These are phyloP conservation scores for Calameuta filiformis DNA, from an alignment of 2,888 invertebrate species.

Conservation along the genomic window DNA sequence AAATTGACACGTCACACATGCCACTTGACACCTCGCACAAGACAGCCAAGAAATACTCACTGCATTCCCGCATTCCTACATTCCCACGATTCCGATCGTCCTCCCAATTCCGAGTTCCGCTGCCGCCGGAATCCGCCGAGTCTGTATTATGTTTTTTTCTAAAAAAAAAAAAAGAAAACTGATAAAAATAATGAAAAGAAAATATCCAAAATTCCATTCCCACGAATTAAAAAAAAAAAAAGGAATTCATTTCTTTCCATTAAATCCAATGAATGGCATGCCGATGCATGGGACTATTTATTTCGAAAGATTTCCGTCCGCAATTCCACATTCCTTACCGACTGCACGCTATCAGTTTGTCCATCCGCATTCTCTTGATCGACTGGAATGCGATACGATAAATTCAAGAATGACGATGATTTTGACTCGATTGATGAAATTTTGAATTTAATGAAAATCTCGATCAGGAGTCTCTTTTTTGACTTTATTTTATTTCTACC, in stretches of 20 bases:
- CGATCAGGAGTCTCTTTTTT: conserved; percentile 6
- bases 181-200: background rate
- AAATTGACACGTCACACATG: background rate
- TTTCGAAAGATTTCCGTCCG: conserved; percentile 15
- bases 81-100: conserved; percentile 17
- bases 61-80: conserved; percentile 8
- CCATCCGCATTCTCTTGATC: conserved; percentile 8
- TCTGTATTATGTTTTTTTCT: conserved; percentile 34
- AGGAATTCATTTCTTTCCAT: conserved; percentile 1
- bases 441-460: background rate
- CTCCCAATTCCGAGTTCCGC: conserved; percentile 1
- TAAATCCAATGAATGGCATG: conserved; percentile 60
- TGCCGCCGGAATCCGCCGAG: conserved; percentile 45
- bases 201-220: conserved; percentile 1
- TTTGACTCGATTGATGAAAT: conserved; percentile 21
- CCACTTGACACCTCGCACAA: conserved; percentile 39
- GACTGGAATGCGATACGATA: background rate
- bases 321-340: background rate
- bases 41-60: conserved; percentile 23
- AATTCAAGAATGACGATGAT: conserved; percentile 8
- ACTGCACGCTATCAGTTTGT: conserved; percentile 1
- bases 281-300: conserved; percentile 59
- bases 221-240: background rate
- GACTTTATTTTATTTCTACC: conserved; percentile 3
- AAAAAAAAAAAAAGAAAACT: background rate